Evolutionary conservation across 2,888 invertebrate genomes (phyloP), one percentile per base, ranked within the genome.

Genomic region (Euphydryas editha): DNA sequence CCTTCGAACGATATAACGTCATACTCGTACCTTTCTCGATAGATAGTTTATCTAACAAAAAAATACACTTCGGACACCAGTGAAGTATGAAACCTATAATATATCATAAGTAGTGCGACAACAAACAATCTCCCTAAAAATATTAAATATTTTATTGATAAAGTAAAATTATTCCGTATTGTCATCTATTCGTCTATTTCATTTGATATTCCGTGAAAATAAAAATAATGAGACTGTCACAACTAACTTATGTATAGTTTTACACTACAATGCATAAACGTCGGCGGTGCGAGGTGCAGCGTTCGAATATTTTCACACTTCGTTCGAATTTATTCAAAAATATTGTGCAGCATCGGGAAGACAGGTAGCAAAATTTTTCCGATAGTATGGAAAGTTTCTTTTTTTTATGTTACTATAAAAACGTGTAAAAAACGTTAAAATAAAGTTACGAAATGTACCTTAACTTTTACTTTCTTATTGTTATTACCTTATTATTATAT

Each of bases 271-370:
- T 58, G 44, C 39, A 58, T 44, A 58, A 20, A 39, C 42, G 44
- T 44, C 58, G 58, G 42, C 21, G 58, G 58, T 44, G 21, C 20
- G 44, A 20, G n/a, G 58, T 58, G 20, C 21, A 18, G 42, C 20
- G 37, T 20, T 24, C 21, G 42, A 42, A 57, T 57, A 18, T 20
- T 20, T 57, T 15, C 21, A 57, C 44, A 42, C n/a, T 24, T 58
- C n/a, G n/a, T n/a, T n/a, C n/a, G n/a, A n/a, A n/a, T n/a, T 58
- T 44, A 58, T 58, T 42, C 42, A 44, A 58, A 58, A 58, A 44
- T 44, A 58, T 58, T 3, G 44, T 24, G n/a, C 2, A 20, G 17
- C 20, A 20, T 56, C 13, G 17, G 15, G 36, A 17, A 55, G 39
- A 56, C 15, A 21, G 24, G 24, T 21, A 15, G 15, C 5, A 13